Conservation (phyloP, 2,888 invertebrate genomes). For the Cepaea hortensis region DNA sequence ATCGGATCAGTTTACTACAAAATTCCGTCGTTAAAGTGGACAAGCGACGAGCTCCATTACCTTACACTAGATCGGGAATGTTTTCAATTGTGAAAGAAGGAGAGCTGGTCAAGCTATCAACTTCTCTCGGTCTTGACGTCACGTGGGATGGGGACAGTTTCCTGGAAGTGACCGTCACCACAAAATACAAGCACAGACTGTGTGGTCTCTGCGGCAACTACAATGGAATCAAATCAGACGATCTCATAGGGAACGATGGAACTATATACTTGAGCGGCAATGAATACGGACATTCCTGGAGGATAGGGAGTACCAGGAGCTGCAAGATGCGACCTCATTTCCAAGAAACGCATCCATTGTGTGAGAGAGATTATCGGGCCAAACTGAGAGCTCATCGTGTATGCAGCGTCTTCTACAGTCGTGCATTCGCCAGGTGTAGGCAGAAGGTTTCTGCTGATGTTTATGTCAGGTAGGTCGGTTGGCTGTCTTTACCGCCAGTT, state of each 20-base stretch:
- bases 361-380: constrained; percentile 57
- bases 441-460: constrained; percentile 87
- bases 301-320: constrained; percentile 84
- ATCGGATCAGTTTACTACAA: constrained; percentile 82
- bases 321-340: constrained; percentile 64
- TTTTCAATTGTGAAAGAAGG: constrained; percentile 79
- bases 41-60: constrained; percentile 84
- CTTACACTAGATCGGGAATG: constrained; percentile 79
- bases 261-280: constrained; percentile 81
- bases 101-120: constrained; percentile 75
- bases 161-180: constrained; percentile 87
- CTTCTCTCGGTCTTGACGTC: constrained; percentile 84
- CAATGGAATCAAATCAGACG: constrained; percentile 90
- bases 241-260: constrained; percentile 79
- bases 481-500: too few species aligned
- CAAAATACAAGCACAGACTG: constrained; percentile 84
- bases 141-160: constrained; percentile 96
- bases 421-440: constrained; percentile 86
- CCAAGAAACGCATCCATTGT: constrained; percentile 58
- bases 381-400: constrained; percentile 69
- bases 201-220: constrained; percentile 97
- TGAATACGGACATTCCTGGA: constrained; percentile 88
- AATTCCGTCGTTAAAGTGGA: constrained; percentile 90
- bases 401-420: constrained; percentile 79
- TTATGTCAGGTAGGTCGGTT: constrained; percentile 83